These are phyloP conservation scores for Aptenodytes forsteri DNA, from an alignment of 2,113 vertebrate genomes.

Conservation along the genomic window DNA sequence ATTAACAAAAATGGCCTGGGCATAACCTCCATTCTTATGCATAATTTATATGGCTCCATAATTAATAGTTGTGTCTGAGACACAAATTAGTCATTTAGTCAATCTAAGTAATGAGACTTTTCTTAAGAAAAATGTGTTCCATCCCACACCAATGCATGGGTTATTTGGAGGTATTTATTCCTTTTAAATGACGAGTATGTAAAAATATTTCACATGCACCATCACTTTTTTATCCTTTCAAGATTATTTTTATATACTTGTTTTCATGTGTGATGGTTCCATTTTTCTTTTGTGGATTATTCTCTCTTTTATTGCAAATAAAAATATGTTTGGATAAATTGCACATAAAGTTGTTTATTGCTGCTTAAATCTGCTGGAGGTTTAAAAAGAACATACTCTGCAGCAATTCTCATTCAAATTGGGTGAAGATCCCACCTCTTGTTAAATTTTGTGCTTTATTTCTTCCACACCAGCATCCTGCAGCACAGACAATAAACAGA, in stretches of 20 bases:
- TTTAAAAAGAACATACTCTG: not conserved
- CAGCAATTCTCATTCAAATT: not conserved
- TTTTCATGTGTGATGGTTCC: not conserved
- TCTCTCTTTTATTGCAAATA: conserved; percentile 66
- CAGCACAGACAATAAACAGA: not conserved
- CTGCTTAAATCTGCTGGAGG: conserved; percentile 58
- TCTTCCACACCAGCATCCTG: not conserved
- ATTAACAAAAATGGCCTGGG: not conserved
- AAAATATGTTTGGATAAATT: conserved; percentile 65
- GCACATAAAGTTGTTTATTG: conserved; percentile 68
- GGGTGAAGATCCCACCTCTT: not conserved
- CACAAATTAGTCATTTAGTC: conserved; percentile 9
- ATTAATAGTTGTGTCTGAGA: conserved; percentile 38
- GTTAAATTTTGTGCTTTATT: not conserved
- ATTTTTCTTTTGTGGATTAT: conserved; percentile 14
- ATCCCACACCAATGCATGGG: not conserved
- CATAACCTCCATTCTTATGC: not conserved
- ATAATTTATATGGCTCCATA: conserved; percentile 4
- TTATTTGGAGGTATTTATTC: conserved; percentile 39
- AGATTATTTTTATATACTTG: conserved; percentile 28
- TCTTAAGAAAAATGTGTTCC: conserved; percentile 6
- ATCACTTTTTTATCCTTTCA: not conserved
- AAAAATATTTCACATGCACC: conserved; percentile 32
- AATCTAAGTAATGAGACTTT: conserved; percentile 20
- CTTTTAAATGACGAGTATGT: conserved; percentile 28